Conservation (phyloP, 2,113 vertebrate genomes). For the Salvelinus namaycush region DNA sequence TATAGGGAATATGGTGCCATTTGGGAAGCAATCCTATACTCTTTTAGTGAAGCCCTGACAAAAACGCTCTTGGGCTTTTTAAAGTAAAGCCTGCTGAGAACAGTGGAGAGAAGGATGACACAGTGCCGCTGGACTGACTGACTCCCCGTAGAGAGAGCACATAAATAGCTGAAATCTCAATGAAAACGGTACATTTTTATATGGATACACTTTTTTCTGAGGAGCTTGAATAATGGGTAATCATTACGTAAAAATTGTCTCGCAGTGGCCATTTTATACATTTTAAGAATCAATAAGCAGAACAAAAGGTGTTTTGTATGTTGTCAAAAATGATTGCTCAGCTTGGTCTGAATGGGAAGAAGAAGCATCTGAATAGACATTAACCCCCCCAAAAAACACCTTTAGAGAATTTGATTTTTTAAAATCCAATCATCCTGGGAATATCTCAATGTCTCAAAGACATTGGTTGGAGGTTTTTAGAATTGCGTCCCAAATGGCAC, state of each 20-base stretch:
- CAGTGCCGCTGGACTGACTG: constrained; percentile 41
- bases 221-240: background rate
- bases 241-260: background rate
- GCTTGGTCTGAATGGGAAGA: background rate
- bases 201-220: background rate
- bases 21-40: background rate
- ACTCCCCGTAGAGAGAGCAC: constrained; percentile 21
- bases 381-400: background rate
- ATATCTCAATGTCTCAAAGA: constrained; percentile 6
- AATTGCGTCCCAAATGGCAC: too few relatives aligned
- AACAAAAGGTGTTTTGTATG: constrained; percentile 7
- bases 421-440: background rate
- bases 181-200: background rate
- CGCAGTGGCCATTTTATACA: background rate
- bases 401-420: background rate
- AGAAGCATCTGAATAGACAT: constrained; percentile 14
- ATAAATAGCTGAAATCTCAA: background rate
- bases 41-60: background rate
- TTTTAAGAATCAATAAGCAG: constrained; percentile 18
- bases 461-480: background rate
- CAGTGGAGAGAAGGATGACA: constrained; percentile 48
- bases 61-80: background rate
- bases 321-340: constrained; percentile 19
- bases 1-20: background rate
- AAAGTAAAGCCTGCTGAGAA: constrained; percentile 44